Conservation (phyloP, 1,140 invertebrate species). For the Bombus picipes region DNA sequence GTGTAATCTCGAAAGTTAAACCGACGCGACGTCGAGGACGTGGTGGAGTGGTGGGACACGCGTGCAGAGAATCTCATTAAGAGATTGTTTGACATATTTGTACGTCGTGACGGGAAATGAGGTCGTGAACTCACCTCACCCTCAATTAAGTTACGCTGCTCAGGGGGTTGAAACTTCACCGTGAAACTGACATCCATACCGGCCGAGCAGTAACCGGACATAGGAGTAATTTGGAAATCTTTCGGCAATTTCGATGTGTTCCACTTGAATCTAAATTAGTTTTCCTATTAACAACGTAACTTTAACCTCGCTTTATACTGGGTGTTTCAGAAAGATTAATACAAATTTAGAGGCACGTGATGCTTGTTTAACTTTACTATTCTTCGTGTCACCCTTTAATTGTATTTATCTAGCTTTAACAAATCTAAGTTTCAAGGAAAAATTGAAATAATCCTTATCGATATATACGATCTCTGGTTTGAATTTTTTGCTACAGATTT, state of each 20-base stretch:
- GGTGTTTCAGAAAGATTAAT: not conserved
- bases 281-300: not conserved
- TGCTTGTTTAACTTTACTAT: not conserved
- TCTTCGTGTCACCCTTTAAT: no score
- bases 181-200: constrained; percentile 73
- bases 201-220: constrained; percentile 76
- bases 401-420: not conserved
- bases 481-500: not conserved
- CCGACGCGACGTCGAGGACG: no score
- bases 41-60: not conserved
- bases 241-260: constrained; percentile 63
- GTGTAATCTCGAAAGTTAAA: constrained; percentile 5
- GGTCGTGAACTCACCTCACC: constrained; percentile 51
- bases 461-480: not conserved
- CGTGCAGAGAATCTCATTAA: constrained; percentile 23
- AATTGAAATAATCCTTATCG: not conserved
- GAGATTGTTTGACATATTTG: constrained; percentile 37
- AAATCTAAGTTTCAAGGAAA: not conserved
- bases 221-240: constrained; percentile 74
- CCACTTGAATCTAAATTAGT: constrained; percentile 76
- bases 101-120: not conserved
- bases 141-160: constrained; percentile 42
- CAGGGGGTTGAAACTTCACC: constrained; percentile 73
- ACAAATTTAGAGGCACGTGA: not conserved
- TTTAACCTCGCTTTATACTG: not conserved